Base-by-base conservation (phyloP, 53 echinoderm and acorn worm genomes). In the Patiria pectinifera region DNA sequence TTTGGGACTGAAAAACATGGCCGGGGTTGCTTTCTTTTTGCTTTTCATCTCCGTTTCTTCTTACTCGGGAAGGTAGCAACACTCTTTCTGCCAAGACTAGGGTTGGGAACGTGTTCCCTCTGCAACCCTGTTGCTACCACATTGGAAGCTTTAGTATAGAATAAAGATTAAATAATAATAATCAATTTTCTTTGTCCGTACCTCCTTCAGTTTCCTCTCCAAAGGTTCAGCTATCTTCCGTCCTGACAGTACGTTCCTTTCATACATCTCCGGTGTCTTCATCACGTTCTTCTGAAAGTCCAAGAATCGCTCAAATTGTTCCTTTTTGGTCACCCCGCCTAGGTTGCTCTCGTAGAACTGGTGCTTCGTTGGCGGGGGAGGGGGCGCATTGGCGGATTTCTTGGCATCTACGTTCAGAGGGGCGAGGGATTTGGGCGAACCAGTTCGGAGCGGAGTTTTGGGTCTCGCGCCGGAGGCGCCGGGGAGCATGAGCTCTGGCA, bases 401-500 rank as follows among this genome's bases (percentile, higher is more conserved):
- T 46, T 46, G 13, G 46, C 59, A 26, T 76, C 85, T 21, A 46
- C 14, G 12, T 75, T 82, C 47, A 87, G 44, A 21, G 87, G 87
- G 6, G 88, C 83, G 19, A 93, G 71, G 21, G 85, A 81, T 48
- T 78, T 92, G 23, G 92, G 92, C 18, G 92, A 92, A 6, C 71
- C 80, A 21, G 80, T 92, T 15, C 92, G 75, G 48, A 81, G 76
- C 4, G 80, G 91, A 49, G 70, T 66, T 69, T 66, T 92, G 12
- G 82, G 83, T 72, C 70, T 89, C 3, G 46, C 45, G 18, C 62
- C 93, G 26, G 89, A 48, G 43, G 59, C 60, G 2, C 35, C 25
- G 3, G 96, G 97, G 13, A 96, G 91, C 97, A 97, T 97, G 35
- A 97, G 82, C 58, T 97, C 97, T 19, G 97, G 97, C 3, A 97